These are phyloP conservation scores for Stramonita haemastoma DNA, from an alignment of 2,888 invertebrate species.

Conservation along the genomic window DNA sequence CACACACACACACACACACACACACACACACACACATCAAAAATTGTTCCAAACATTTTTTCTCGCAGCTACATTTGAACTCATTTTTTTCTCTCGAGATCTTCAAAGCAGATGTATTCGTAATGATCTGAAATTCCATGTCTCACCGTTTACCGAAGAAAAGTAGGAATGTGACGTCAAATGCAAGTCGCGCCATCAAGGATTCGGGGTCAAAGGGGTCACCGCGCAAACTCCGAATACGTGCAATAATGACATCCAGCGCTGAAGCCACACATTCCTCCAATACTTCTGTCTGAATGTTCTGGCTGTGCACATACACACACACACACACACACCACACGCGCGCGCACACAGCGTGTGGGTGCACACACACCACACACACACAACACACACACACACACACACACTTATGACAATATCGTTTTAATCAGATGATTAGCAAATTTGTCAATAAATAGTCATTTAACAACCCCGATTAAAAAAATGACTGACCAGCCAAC, in stretches of 20 bases:
- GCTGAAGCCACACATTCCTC: conserved; percentile 24
- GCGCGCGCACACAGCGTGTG: neutral
- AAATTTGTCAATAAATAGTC: no score
- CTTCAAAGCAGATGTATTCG: neutral
- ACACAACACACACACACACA: neutral
- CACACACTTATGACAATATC: neutral
- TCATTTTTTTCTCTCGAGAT: neutral
- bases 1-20: neutral
- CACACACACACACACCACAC: conserved; percentile 3
- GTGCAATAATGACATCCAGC: conserved; percentile 1
- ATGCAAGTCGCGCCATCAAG: neutral
- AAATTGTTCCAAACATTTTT: neutral
- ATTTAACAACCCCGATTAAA: no score
- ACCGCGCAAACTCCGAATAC: neutral
- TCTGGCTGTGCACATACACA: neutral
- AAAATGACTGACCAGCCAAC: no score
- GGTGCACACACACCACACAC: neutral
- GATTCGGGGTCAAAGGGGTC: conserved; percentile 4
- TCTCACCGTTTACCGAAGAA: conserved; percentile 15
- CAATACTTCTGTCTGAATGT: neutral
- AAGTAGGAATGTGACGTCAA: neutral
- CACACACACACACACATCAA: neutral
- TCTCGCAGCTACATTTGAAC: neutral
- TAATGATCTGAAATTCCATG: no score
- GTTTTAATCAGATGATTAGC: no score